A percentile compares a stretch with the other conserved stretches of the same genome.
Evolutionary conservation across 2,888 invertebrate species (phyloP).

Genomic region (Acronicta leporina): DNA sequence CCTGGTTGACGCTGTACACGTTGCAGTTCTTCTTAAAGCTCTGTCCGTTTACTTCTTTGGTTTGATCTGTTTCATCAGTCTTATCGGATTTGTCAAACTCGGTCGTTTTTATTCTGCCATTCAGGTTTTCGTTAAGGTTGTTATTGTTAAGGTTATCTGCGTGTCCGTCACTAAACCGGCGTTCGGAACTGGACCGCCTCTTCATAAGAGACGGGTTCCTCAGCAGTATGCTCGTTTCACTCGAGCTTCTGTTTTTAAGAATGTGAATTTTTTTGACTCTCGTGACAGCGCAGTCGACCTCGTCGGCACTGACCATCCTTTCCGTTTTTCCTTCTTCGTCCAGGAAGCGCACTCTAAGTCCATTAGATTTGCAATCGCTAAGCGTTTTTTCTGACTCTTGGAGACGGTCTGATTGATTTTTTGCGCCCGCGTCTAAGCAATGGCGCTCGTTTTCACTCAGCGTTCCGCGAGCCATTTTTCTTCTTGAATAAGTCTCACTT

Average conservation of each 20-base stretch:
- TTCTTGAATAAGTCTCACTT: conserved; percentile 56
- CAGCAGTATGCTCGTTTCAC: conserved; percentile 84
- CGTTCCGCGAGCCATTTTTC: conserved; percentile 85
- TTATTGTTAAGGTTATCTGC: conserved; percentile 79
- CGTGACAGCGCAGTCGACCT: conserved; percentile 82
- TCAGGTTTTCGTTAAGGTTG: conserved; percentile 79
- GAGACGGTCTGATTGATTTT: conserved; percentile 77
- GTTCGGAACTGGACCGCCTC: conserved; percentile 75
- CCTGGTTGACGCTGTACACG: conserved; percentile 86
- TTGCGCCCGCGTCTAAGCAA: conserved; percentile 77
- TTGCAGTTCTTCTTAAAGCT: conserved; percentile 85
- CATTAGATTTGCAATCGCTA: conserved; percentile 74
- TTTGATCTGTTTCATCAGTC: conserved; percentile 78
- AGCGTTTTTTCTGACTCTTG: conserved; percentile 78
- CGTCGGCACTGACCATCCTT: conserved; percentile 83
- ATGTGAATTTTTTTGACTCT: conserved; percentile 86
- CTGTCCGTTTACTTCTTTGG: conserved; percentile 81
- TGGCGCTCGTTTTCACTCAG: conserved; percentile 84
- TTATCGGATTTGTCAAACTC: conserved; percentile 73
- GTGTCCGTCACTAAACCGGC: conserved; percentile 74
- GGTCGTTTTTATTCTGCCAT: conserved; percentile 68
- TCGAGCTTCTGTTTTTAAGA: conserved; percentile 85
- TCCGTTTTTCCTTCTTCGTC: conserved; percentile 86
- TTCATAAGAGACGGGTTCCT: conserved; percentile 82
- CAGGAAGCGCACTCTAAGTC: conserved; percentile 83